Conservation (phyloP, 2,888 invertebrate genomes). For the Scaptomyza tumidula region DNA sequence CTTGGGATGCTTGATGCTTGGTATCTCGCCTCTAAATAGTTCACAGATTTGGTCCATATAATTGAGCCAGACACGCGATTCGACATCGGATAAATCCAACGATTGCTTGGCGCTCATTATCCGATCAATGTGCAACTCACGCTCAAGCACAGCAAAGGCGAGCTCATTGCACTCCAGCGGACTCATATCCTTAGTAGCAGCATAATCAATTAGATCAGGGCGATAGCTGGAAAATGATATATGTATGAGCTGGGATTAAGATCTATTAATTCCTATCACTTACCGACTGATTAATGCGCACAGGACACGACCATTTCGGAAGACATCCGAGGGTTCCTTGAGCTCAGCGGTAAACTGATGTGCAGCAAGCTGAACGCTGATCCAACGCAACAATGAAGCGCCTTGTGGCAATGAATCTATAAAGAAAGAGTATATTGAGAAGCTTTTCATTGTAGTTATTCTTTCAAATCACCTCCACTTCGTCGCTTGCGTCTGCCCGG, state of each 20-base stretch:
- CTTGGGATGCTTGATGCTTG: slow-evolving; percentile 91
- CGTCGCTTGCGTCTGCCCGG: slow-evolving; percentile 83
- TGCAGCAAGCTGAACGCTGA: slow-evolving; percentile 82
- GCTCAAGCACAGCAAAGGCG: slow-evolving; percentile 94
- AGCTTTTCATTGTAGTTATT: not conserved
- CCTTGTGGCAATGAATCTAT: slow-evolving; percentile 82
- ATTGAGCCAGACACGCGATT: slow-evolving; percentile 86
- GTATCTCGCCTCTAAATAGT: slow-evolving; percentile 95
- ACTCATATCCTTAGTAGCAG: slow-evolving; percentile 87
- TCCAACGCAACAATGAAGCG: slow-evolving; percentile 83
- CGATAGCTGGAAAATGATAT: slow-evolving; percentile 89
- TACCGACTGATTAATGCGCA: slow-evolving; percentile 84
- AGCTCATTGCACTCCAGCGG: slow-evolving; percentile 90
- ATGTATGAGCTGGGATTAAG: not conserved
- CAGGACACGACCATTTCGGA: slow-evolving; percentile 83
- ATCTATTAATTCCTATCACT: not conserved
- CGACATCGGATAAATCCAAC: slow-evolving; percentile 79
- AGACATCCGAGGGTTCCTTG: slow-evolving; percentile 83
- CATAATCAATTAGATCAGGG: slow-evolving; percentile 94
- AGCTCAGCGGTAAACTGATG: slow-evolving; percentile 82
- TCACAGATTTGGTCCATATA: slow-evolving; percentile 95
- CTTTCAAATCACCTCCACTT: slow-evolving; percentile 77
- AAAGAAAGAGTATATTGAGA: not conserved
- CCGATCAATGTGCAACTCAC: slow-evolving; percentile 90
- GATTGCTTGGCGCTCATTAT: slow-evolving; percentile 92